Evolutionary conservation across 2,888 invertebrate genomes (phyloP).

Genomic region (Nomada flava): DNA sequence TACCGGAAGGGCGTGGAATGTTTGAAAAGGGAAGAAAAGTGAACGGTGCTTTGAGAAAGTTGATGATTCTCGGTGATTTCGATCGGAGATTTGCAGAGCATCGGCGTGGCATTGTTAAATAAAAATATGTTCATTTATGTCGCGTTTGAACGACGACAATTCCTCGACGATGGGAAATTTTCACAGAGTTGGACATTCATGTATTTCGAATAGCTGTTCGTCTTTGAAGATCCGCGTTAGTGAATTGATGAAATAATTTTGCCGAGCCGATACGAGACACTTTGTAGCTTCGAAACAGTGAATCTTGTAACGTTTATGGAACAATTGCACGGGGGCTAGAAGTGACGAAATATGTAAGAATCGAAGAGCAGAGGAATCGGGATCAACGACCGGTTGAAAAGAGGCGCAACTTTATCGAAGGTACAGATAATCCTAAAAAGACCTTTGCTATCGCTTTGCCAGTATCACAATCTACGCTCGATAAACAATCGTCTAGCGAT

Average conservation of each 20-base stretch:
- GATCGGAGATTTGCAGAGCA: no score
- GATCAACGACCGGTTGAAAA: constrained; percentile 55
- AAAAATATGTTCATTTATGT: no score
- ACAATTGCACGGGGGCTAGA: constrained; percentile 34
- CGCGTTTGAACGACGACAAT: no score
- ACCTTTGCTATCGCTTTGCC: constrained; percentile 22
- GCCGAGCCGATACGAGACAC: no score
- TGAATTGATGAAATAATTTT: not conserved
- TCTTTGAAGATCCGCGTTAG: not conserved
- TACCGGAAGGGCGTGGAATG: no score
- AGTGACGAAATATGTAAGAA: not conserved
- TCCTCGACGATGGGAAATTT: no score
- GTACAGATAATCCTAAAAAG: constrained; percentile 44
- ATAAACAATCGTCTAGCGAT: constrained; percentile 46
- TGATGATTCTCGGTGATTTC: no score
- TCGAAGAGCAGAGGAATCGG: constrained; percentile 6
- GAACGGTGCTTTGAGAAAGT: no score
- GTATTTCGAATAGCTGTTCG: not conserved
- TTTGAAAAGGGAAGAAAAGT: no score
- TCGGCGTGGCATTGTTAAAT: no score
- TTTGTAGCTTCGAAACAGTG: not conserved
- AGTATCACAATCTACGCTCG: constrained; percentile 38
- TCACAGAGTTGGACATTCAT: no score
- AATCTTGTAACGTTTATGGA: not conserved
- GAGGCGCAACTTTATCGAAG: constrained; percentile 24